Conservation (phyloP, 2,797 vertebrate species). For the Brachyalestes nurse region DNA sequence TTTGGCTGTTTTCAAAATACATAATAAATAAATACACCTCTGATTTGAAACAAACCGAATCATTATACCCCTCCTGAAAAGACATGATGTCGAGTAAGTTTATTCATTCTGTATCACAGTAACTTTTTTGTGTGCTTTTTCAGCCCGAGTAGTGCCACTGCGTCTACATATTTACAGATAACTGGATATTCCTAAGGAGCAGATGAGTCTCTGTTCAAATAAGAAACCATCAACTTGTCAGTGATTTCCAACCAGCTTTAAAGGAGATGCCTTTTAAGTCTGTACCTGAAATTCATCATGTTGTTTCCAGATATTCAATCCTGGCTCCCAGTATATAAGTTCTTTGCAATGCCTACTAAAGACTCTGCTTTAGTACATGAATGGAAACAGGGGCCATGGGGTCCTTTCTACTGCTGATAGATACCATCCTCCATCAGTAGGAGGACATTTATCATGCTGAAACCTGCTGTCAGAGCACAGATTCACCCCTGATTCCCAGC, state of each 20-base stretch:
- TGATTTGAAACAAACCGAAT: no score
- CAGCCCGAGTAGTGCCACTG: neutral
- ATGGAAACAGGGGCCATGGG: constrained; percentile 5
- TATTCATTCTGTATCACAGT: neutral
- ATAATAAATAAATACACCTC: no score
- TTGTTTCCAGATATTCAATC: neutral
- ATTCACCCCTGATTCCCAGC: constrained; percentile 41
- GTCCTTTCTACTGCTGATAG: constrained; percentile 34
- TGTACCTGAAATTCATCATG: neutral
- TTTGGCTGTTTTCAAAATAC: no score
- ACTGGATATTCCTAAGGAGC: neutral
- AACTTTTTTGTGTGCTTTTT: no score
- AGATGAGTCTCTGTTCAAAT: neutral
- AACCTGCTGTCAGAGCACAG: constrained; percentile 34
- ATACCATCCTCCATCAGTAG: constrained; percentile 38
- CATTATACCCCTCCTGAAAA: no score
- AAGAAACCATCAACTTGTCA: neutral
- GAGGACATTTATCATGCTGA: constrained; percentile 51
- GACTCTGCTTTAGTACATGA: constrained; percentile 11
- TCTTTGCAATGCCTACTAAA: neutral
- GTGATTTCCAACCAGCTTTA: neutral
- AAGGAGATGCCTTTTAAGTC: neutral
- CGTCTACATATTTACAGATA: neutral
- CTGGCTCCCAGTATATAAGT: neutral
- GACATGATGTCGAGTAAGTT: neutral